Evolutionary conservation across 2,888 invertebrate genomes (phyloP).

Genomic region (Drosophila paramelanica): DNA sequence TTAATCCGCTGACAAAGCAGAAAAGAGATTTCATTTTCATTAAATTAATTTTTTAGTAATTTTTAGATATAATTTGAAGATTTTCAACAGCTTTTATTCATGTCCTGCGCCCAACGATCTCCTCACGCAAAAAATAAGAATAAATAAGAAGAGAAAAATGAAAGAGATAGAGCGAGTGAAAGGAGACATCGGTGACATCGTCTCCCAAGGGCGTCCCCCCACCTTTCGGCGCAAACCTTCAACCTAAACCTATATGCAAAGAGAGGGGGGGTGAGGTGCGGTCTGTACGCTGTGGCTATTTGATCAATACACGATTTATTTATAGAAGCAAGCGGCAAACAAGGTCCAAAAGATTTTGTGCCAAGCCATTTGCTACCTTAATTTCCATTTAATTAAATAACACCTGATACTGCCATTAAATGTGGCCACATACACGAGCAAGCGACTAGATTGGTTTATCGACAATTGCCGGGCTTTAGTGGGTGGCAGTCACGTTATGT

Average conservation of each 20-base stretch:
- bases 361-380: conserved; percentile 9
- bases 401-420: conserved; percentile 1
- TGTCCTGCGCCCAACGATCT: background rate
- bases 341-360: conserved; percentile 22
- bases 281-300: conserved; percentile 60
- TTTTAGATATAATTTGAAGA: background rate
- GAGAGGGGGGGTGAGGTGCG: too few relatives aligned
- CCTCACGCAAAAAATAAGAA: conserved; percentile 4
- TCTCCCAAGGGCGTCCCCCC: conserved; percentile 8
- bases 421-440: background rate
- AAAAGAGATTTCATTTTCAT: background rate
- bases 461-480: background rate
- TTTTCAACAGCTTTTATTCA: background rate
- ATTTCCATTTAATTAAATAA: conserved; percentile 23
- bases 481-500: conserved; percentile 42
- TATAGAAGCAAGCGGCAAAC: conserved; percentile 52
- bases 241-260: conserved; percentile 39
- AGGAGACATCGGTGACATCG: conserved; percentile 39
- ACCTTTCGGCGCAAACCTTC: conserved; percentile 50
- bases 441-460: conserved; percentile 8
- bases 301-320: conserved; percentile 74
- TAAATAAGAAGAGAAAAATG: background rate
- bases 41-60: background rate
- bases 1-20: background rate
- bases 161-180: background rate